Conservation (phyloP, 92 coral and sea anemone species). For the Phenganax marumi region DNA sequence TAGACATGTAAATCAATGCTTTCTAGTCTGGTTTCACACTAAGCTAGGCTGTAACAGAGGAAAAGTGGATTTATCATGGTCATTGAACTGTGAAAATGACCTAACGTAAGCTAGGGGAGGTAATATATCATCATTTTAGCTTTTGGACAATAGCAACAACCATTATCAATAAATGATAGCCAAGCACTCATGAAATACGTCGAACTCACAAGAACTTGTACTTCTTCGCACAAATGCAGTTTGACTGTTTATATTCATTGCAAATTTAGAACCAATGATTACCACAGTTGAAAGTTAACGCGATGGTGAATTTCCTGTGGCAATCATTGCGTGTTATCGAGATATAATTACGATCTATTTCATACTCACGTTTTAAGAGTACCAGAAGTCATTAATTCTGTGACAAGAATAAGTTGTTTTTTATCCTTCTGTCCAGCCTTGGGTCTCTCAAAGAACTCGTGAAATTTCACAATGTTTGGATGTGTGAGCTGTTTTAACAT, state of each 20-base stretch:
- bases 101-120: not conserved
- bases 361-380: constrained; percentile 91
- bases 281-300: not conserved
- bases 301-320: constrained; percentile 18
- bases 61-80: not conserved
- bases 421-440: constrained; percentile 82
- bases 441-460: constrained; percentile 91
- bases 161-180: constrained; percentile 12
- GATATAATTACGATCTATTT: not conserved
- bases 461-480: constrained; percentile 99
- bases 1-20: constrained; percentile 33
- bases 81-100: not conserved
- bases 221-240: no score
- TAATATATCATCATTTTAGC: constrained; percentile 13
- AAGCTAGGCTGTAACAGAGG: not conserved
- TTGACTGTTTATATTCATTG: not conserved
- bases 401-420: constrained; percentile 88
- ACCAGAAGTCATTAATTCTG: constrained; percentile 99
- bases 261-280: not conserved
- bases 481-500: constrained; percentile 97
- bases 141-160: not conserved
- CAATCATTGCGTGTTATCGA: not conserved
- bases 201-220: not conserved
- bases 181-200: not conserved
- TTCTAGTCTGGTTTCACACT: not conserved